Evolutionary conservation across 2,888 invertebrate species (phyloP).

Genomic region (Hydriomena furcata): DNA sequence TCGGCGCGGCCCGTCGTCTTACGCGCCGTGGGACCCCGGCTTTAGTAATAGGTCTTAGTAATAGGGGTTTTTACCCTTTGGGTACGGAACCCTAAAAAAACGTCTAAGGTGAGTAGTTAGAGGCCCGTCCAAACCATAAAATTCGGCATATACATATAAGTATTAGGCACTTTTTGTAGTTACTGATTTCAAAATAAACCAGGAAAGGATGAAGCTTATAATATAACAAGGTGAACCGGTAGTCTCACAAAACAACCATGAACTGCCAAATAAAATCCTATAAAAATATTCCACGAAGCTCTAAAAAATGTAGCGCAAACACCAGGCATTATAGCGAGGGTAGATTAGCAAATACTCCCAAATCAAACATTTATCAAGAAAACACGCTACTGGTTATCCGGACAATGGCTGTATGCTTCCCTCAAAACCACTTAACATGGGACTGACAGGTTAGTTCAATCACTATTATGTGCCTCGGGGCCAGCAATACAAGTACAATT

Average conservation of each 20-base stretch:
- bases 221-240: background rate
- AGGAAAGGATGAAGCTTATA: background rate
- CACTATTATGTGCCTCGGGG: constrained; percentile 76
- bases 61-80: too few species aligned
- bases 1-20: too few species aligned
- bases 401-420: constrained; percentile 72
- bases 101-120: too few species aligned
- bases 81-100: too few species aligned
- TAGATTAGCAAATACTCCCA: constrained; percentile 74
- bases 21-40: too few species aligned
- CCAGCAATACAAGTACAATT: constrained; percentile 72
- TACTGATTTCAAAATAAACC: background rate
- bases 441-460: constrained; percentile 83
- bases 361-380: constrained; percentile 79
- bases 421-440: constrained; percentile 82
- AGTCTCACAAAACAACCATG: background rate
- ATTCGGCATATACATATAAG: too few species aligned
- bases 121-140: too few species aligned
- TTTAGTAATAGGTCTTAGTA: too few species aligned
- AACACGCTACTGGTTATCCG: constrained; percentile 78
- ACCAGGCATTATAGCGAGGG: constrained; percentile 56
- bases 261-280: constrained; percentile 38
- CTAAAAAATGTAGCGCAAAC: constrained; percentile 61
- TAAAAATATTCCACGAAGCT: constrained; percentile 57
- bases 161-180: too few species aligned